Conservation (phyloP, 2,888 invertebrate species). For the Monochamus alternatus region DNA sequence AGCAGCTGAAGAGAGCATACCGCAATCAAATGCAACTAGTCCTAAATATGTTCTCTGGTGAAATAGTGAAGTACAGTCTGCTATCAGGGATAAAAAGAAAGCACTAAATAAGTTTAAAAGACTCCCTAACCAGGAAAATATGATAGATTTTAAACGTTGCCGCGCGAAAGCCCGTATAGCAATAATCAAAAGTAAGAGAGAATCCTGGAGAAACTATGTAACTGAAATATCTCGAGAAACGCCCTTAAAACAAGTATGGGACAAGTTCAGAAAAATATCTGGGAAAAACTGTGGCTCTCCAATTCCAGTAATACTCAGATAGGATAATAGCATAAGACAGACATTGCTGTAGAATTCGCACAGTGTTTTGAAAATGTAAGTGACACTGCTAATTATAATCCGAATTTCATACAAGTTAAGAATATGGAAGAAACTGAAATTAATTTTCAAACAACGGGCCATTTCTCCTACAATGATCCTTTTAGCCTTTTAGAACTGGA, state of each 20-base stretch:
- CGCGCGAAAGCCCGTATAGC: not conserved
- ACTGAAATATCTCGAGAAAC: no score
- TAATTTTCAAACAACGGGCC: conserved; percentile 5
- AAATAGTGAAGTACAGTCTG: not conserved
- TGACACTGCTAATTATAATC: not conserved
- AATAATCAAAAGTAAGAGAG: not conserved
- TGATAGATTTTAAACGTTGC: not conserved
- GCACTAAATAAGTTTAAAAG: no score
- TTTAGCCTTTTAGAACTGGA: no score
- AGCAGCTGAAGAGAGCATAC: no score
- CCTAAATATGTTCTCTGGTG: no score
- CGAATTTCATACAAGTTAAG: conserved; percentile 4
- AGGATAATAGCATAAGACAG: conserved; percentile 31
- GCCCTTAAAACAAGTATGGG: no score
- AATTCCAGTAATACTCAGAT: not conserved
- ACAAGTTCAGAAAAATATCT: no score
- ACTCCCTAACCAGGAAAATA: not conserved
- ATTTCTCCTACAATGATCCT: no score
- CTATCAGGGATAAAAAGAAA: not conserved
- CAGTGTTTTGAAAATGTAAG: not conserved
- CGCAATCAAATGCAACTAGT: not conserved
- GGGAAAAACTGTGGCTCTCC: not conserved
- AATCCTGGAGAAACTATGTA: no score
- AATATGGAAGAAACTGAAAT: conserved; percentile 19
- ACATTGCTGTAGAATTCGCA: conserved; percentile 24